These are phyloP conservation scores for Chalcis sispes DNA, from an alignment of 2,888 invertebrate genomes.

Conservation along the genomic window DNA sequence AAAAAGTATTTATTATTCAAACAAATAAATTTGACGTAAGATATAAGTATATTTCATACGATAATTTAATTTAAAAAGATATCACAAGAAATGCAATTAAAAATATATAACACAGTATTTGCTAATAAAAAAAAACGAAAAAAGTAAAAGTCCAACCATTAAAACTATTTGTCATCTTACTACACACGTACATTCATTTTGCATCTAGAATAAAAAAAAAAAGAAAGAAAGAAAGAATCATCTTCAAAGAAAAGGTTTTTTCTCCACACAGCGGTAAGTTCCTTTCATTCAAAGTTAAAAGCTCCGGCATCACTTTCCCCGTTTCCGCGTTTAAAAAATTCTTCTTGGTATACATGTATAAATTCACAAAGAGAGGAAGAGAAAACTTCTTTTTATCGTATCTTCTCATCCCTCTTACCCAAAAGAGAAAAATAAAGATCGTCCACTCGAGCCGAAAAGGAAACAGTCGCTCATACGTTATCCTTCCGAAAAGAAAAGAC, in stretches of 20 bases:
- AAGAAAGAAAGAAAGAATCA: neutral
- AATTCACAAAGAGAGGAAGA: too few species aligned
- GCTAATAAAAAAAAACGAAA: neutral
- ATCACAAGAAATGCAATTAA: too few species aligned
- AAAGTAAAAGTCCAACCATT: neutral
- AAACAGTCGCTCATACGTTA: too few species aligned
- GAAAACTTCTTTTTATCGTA: slow-evolving; percentile 8
- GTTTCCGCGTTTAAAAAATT: neutral
- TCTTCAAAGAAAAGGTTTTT: neutral
- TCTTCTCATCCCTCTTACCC: neutral
- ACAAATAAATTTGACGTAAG: too few species aligned
- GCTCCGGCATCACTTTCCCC: neutral
- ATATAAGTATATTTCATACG: too few species aligned
- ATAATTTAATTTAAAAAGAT: too few species aligned
- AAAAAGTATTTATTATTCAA: too few species aligned
- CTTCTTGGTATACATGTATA: too few species aligned
- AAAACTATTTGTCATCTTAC: neutral
- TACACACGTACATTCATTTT: neutral
- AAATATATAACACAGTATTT: too few species aligned
- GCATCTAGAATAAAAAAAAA: too few species aligned
- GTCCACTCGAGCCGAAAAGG: neutral
- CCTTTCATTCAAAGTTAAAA: neutral
- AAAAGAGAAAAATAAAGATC: neutral
- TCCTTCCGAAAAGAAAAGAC: too few species aligned
- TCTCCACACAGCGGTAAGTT: neutral